These are phyloP conservation scores for Drosophila infuscata DNA, from an alignment of 2,888 invertebrate genomes.

Conservation along the genomic window DNA sequence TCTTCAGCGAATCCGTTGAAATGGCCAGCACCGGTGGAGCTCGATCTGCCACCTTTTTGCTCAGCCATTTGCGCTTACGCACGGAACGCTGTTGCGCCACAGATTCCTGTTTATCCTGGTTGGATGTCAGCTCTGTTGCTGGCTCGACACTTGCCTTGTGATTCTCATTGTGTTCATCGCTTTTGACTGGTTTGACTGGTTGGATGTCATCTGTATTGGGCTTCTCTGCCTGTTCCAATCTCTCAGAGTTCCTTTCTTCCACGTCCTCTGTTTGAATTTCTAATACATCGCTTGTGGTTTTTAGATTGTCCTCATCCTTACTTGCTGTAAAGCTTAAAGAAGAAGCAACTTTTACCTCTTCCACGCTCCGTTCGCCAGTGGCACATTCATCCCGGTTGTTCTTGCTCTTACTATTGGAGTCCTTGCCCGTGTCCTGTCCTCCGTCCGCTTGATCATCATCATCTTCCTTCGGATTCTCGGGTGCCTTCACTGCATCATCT, in stretches of 20 bases:
- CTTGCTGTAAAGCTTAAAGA: slow-evolving; percentile 69
- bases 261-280: slow-evolving; percentile 72
- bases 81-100: slow-evolving; percentile 83
- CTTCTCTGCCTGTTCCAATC: slow-evolving; percentile 24
- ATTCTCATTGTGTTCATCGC: slow-evolving; percentile 65
- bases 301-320: slow-evolving; percentile 73
- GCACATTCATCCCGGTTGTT: slow-evolving; percentile 19
- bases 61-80: slow-evolving; percentile 83
- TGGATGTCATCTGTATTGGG: slow-evolving; percentile 25
- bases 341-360: slow-evolving; percentile 74
- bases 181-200: slow-evolving; percentile 13
- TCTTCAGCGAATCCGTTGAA: slow-evolving; percentile 90
- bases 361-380: slow-evolving; percentile 25
- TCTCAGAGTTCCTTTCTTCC: slow-evolving; percentile 48
- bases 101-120: slow-evolving; percentile 45
- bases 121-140: slow-evolving; percentile 11
- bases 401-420: slow-evolving; percentile 13
- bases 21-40: slow-evolving; percentile 89
- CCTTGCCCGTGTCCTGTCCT: slow-evolving; percentile 16
- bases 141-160: slow-evolving; percentile 28
- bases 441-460: slow-evolving; percentile 17
- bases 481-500: slow-evolving; percentile 13
- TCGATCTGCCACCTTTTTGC: slow-evolving; percentile 85
- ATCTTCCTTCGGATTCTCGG: slow-evolving; percentile 16
- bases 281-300: slow-evolving; percentile 79